phyloP scores from a whole-genome alignment of 1,140 invertebrate genomes.

The Adelges cooleyi region DNA sequence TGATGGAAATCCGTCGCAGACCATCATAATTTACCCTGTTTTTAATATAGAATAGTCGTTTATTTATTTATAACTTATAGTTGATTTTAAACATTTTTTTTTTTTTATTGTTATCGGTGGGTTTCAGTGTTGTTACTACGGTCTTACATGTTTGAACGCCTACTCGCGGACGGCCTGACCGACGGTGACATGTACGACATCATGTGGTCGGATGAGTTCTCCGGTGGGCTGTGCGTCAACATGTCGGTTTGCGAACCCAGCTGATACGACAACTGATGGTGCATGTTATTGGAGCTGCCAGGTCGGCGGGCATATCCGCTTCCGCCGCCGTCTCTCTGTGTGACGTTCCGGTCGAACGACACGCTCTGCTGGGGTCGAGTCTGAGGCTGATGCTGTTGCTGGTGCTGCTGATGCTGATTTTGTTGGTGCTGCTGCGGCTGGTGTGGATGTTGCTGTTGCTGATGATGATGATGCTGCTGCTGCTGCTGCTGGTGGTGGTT shows the following conservation, averaged over 20 bases:
- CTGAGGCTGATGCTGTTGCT: neutral
- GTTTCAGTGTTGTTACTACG: no score
- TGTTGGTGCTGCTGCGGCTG: neutral
- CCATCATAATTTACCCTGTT: no score
- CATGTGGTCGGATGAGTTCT: slow-evolving; percentile 16
- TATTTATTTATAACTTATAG: no score
- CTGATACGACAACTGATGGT: slow-evolving; percentile 16
- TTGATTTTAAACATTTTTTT: no score
- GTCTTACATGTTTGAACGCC: no score
- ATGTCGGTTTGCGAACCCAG: slow-evolving; percentile 17
- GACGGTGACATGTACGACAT: slow-evolving; percentile 25
- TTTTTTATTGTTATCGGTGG: no score
- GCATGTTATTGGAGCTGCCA: neutral
- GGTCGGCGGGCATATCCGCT: neutral
- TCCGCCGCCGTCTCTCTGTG: neutral
- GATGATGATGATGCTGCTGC: no score
- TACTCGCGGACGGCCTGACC: neutral
- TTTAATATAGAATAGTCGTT: no score
- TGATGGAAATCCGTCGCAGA: no score
- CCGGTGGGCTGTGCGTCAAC: slow-evolving; percentile 19
- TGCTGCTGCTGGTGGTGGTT: neutral
- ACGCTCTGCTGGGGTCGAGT: slow-evolving; percentile 17
- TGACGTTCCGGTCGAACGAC: slow-evolving; percentile 3
- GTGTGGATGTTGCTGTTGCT: no score
- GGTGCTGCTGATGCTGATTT: neutral